Evolutionary conservation across 2,888 invertebrate genomes (phyloP).

Genomic region (Patella caerulea): DNA sequence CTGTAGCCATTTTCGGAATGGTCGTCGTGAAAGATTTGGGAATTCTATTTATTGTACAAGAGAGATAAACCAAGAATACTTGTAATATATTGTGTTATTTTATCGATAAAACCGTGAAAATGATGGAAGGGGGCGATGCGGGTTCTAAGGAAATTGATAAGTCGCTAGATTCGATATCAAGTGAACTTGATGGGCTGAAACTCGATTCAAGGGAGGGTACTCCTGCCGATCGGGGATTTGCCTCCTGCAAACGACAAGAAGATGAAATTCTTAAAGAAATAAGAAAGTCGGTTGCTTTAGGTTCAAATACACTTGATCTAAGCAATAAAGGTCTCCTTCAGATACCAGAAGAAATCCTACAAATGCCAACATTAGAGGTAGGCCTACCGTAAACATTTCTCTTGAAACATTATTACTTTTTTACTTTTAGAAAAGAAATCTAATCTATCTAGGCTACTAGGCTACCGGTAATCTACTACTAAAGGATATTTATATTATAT

Average conservation of each 20-base stretch:
- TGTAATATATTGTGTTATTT: too few species aligned
- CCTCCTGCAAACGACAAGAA: conserved; percentile 50
- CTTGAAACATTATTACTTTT: too few species aligned
- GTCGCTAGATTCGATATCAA: conserved; percentile 41
- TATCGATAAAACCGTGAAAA: neutral
- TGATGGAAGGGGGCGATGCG: neutral
- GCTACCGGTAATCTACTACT: too few species aligned
- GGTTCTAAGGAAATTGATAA: neutral
- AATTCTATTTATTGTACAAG: neutral
- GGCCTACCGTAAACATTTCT: neutral
- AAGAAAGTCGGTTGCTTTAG: conserved; percentile 46
- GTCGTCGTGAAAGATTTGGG: neutral
- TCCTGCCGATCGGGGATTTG: conserved; percentile 51
- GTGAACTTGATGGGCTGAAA: conserved; percentile 49
- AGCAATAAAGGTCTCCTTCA: conserved; percentile 53
- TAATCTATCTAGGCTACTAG: too few species aligned
- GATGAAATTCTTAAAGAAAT: conserved; percentile 50
- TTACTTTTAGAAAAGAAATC: too few species aligned
- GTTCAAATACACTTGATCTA: conserved; percentile 59
- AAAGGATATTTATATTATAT: too few species aligned
- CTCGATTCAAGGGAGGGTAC: conserved; percentile 29
- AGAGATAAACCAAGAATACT: neutral
- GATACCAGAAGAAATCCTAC: conserved; percentile 59
- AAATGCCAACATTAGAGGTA: conserved; percentile 62
- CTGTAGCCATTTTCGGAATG: neutral